Evolutionary conservation across 30 jellyfish, hydroid and myxozoan species (phyloP).

Genomic region (Aurelia aurita): DNA sequence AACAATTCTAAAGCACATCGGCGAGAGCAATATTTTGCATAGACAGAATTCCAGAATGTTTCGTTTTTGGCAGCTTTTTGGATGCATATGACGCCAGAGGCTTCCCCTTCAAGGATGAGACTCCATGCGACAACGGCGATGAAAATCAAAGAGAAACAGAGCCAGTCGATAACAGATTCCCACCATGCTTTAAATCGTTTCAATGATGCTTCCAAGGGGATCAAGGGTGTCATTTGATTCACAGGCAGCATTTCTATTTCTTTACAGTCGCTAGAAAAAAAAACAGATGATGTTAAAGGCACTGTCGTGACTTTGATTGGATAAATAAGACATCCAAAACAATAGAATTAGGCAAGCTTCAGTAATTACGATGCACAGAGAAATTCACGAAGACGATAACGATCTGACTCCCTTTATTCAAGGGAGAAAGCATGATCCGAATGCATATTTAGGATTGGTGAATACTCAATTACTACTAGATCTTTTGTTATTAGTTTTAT

Average conservation of each 20-base stretch:
- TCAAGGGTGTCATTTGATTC: slow-evolving; percentile 26
- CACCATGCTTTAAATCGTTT: slow-evolving; percentile 63
- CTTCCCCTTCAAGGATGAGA: slow-evolving; percentile 19
- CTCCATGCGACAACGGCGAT: slow-evolving; percentile 54
- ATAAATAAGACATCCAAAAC: no score
- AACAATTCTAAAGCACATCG: slow-evolving; percentile 54
- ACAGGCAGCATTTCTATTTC: slow-evolving; percentile 38
- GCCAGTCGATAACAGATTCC: slow-evolving; percentile 47
- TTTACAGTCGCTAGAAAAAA: no score
- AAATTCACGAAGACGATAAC: no score
- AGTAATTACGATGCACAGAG: no score
- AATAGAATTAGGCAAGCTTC: no score
- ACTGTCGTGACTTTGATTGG: no score
- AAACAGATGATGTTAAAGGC: no score
- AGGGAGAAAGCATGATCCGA: no score
- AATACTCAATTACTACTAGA: no score
- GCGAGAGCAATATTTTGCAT: slow-evolving; percentile 53
- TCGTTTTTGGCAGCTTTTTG: neutral
- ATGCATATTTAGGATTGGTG: no score
- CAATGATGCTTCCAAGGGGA: slow-evolving; percentile 23
- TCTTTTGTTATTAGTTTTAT: no score
- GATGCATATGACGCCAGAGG: slow-evolving; percentile 50
- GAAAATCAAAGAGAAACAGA: slow-evolving; percentile 19
- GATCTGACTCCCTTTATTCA: no score
- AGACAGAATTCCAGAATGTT: slow-evolving; percentile 20